Evolutionary conservation across 2,113 vertebrate genomes (phyloP).

Genomic region (Atractosteus spatula): DNA sequence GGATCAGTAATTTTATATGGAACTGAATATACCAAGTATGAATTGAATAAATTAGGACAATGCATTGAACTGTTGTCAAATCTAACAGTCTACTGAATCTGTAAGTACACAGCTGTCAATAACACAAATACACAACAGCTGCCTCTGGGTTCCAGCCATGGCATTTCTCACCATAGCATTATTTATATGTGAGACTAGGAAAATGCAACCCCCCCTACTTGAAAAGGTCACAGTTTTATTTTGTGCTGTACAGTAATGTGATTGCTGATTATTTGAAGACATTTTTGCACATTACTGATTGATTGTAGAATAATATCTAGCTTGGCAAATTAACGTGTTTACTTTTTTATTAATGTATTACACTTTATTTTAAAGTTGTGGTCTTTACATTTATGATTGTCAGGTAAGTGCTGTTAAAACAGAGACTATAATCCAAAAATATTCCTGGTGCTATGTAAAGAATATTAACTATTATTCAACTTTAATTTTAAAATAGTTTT

Average conservation of each 20-base stretch:
- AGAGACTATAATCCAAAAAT: no score
- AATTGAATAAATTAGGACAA: constrained; percentile 23
- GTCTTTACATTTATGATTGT: no score
- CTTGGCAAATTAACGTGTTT: no score
- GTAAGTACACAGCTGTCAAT: constrained; percentile 58
- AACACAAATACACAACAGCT: constrained; percentile 51
- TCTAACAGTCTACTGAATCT: constrained; percentile 43
- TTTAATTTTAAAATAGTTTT: no score
- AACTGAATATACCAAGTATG: constrained; percentile 28
- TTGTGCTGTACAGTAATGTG: background rate
- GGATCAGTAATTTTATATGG: background rate
- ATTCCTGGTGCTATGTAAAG: no score
- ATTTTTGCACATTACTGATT: no score
- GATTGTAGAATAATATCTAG: no score
- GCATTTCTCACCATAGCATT: constrained; percentile 42
- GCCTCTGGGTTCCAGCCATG: constrained; percentile 30
- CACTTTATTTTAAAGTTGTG: no score
- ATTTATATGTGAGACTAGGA: constrained; percentile 25
- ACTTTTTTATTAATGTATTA: no score
- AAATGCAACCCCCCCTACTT: constrained; percentile 25
- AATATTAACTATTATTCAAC: no score
- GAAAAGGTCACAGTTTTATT: constrained; percentile 30
- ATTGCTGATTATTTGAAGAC: no score
- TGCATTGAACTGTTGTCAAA: constrained; percentile 41
- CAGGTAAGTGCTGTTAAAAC: no score